Conservation (phyloP, 2,888 invertebrate genomes). For the Masnerella sp. region DNA sequence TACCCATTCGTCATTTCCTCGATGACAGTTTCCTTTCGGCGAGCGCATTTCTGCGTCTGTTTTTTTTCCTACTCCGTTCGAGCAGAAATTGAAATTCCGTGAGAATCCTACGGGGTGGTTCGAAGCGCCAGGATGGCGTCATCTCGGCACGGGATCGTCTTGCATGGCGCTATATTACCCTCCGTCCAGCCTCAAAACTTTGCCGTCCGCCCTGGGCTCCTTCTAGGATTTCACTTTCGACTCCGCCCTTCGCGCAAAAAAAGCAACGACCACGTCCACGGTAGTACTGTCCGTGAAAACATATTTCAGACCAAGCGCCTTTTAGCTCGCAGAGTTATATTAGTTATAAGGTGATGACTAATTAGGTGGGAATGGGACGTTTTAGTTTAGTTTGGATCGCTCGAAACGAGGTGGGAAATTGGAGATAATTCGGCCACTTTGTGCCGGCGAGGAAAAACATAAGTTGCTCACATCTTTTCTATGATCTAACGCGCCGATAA, state of each 20-base stretch:
- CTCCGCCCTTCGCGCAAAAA: slow-evolving; percentile 65
- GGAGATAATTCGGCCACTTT: slow-evolving; percentile 11
- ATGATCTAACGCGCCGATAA: slow-evolving; percentile 35
- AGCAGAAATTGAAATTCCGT: slow-evolving; percentile 57
- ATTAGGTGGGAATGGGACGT: slow-evolving; percentile 36
- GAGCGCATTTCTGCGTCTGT: too few relatives aligned
- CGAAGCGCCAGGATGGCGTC: slow-evolving; percentile 74
- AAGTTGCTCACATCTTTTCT: slow-evolving; percentile 31
- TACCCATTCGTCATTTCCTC: too few relatives aligned
- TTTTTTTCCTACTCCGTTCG: too few relatives aligned
- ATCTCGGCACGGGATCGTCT: slow-evolving; percentile 74
- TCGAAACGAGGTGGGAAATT: slow-evolving; percentile 6
- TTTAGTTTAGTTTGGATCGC: slow-evolving; percentile 7
- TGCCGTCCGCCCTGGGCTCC: slow-evolving; percentile 58
- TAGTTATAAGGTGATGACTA: slow-evolving; percentile 15
- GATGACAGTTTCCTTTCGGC: too few relatives aligned
- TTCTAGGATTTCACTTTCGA: slow-evolving; percentile 66
- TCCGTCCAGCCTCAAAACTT: slow-evolving; percentile 57
- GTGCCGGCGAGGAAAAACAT: neutral
- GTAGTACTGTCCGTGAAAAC: slow-evolving; percentile 24
- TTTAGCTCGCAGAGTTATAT: neutral
- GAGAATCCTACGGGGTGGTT: slow-evolving; percentile 59
- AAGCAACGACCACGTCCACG: slow-evolving; percentile 13
- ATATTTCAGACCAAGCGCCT: slow-evolving; percentile 32
- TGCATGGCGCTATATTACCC: slow-evolving; percentile 65